Evolutionary conservation across 2,797 vertebrate species (phyloP).

Genomic region (Clangula hyemalis): DNA sequence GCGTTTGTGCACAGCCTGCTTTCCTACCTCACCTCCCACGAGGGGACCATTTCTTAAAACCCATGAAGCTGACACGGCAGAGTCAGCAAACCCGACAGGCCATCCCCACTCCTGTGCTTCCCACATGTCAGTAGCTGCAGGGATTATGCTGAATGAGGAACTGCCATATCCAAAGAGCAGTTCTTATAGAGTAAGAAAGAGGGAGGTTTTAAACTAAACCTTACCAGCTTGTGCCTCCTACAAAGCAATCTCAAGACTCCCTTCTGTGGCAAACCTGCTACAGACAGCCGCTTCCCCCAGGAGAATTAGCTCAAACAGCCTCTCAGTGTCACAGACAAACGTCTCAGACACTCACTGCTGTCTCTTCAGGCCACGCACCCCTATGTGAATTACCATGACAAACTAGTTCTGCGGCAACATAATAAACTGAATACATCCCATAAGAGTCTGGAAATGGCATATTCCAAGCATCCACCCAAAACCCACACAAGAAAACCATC

Average conservation of each 20-base stretch:
- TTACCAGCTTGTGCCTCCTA: neutral
- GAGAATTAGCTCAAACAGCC: neutral
- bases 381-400: neutral
- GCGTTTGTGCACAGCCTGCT: neutral
- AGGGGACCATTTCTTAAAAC: neutral
- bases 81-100: neutral
- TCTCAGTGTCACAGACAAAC: neutral
- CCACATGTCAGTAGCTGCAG: neutral
- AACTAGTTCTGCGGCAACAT: neutral
- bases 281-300: neutral
- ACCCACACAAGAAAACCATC: neutral
- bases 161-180: neutral
- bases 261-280: fast-evolving
- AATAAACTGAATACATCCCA: neutral
- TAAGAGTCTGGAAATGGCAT: neutral
- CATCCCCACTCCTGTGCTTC: neutral
- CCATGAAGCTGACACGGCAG: neutral
- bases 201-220: neutral
- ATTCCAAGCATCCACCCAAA: neutral
- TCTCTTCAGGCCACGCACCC: neutral
- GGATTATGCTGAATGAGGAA: neutral
- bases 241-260: neutral
- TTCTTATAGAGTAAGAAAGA: neutral
- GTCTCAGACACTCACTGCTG: neutral
- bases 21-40: neutral